Conservation (phyloP, 2,888 invertebrate genomes). For the Drosophila percnosoma region DNA sequence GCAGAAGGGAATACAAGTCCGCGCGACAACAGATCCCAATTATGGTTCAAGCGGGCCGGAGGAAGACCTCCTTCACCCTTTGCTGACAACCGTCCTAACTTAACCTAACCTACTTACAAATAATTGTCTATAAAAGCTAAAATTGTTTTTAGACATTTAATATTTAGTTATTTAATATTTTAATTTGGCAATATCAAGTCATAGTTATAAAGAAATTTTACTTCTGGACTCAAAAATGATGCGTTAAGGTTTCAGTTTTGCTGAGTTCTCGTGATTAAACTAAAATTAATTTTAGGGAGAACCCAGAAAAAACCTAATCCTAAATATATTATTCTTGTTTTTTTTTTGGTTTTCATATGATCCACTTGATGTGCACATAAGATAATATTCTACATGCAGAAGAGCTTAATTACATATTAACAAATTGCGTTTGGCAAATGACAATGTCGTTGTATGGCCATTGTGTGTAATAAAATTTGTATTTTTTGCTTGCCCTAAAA, state of each 20-base stretch:
- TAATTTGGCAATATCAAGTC: no score
- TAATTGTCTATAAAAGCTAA: neutral
- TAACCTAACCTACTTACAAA: neutral
- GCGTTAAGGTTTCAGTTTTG: no score
- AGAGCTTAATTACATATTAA: neutral
- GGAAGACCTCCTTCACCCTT: neutral
- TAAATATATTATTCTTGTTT: neutral
- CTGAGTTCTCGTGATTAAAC: no score
- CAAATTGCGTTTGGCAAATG: neutral
- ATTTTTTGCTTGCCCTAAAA: slow-evolving; percentile 41
- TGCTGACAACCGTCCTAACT: neutral
- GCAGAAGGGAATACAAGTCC: neutral
- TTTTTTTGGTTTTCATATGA: neutral
- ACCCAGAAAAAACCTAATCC: neutral
- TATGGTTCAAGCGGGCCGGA: neutral
- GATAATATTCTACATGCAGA: neutral
- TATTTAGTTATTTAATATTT: no score
- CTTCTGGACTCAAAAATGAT: no score
- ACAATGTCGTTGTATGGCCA: neutral
- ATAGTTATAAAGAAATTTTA: no score
- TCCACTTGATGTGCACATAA: neutral
- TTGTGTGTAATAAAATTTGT: slow-evolving; percentile 29
- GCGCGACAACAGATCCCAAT: neutral
- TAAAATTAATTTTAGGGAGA: neutral
- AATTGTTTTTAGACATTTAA: neutral